These are phyloP conservation scores for Brachionus plicatilis DNA, from an alignment of 1,140 invertebrate genomes.

Conservation along the genomic window DNA sequence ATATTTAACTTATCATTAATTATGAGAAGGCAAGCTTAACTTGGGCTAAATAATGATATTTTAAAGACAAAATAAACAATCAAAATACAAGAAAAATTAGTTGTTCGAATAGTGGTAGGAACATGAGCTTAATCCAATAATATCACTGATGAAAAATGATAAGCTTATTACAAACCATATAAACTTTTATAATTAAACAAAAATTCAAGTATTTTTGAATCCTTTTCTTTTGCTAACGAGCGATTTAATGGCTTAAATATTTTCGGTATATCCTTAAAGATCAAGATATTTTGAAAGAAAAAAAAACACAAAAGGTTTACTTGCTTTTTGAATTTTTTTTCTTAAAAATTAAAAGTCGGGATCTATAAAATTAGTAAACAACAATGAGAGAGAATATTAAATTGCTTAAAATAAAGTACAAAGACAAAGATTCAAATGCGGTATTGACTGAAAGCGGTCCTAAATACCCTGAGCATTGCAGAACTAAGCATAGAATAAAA, in stretches of 20 bases:
- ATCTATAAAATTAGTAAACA: neutral
- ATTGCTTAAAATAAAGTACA: conserved; percentile 8
- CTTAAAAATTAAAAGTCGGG: neutral
- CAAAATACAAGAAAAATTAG: neutral
- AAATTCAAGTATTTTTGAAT: conserved; percentile 6
- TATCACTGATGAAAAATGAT: neutral
- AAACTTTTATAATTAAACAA: neutral
- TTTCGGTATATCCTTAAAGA: neutral
- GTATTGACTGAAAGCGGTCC: neutral
- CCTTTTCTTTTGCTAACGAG: neutral
- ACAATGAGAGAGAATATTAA: conserved; percentile 18
- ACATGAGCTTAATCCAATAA: conserved; percentile 23
- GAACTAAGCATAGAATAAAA: conserved; percentile 26
- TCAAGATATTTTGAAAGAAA: conserved; percentile 2
- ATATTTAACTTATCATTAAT: conserved; percentile 4
- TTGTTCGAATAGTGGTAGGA: neutral
- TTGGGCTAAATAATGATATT: neutral
- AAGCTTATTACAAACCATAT: conserved; percentile 28
- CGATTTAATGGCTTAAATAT: conserved; percentile 6
- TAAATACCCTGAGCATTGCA: neutral
- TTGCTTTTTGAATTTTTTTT: conserved; percentile 9
- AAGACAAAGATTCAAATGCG: conserved; percentile 6
- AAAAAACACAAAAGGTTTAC: neutral
- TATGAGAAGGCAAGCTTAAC: neutral
- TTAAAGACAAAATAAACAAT: neutral